Evolutionary conservation across 2,888 invertebrate genomes (phyloP).

Genomic region (Callosobruchus maculatus): DNA sequence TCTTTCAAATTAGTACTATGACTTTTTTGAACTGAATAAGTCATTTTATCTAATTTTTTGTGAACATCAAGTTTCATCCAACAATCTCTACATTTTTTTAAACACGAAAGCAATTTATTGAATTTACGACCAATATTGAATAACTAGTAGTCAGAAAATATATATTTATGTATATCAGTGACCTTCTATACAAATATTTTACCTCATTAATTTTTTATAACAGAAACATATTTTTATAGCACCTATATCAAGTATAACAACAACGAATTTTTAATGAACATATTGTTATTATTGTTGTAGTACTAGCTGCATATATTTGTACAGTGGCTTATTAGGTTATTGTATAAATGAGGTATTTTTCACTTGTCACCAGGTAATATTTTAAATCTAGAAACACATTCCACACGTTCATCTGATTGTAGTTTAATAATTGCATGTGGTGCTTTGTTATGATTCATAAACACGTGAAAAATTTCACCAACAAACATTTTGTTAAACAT

Average conservation of each 20-base stretch:
- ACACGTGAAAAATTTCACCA: too few relatives aligned
- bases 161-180: background rate
- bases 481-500: too few relatives aligned
- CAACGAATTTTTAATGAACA: background rate
- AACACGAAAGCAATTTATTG: background rate
- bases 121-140: background rate
- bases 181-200: background rate
- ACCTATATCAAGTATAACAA: background rate
- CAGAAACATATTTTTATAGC: background rate
- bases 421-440: background rate
- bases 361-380: background rate
- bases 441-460: too few relatives aligned
- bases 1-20: too few relatives aligned
- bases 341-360: background rate
- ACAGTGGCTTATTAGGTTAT: background rate
- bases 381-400: background rate
- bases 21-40: too few relatives aligned
- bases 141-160: background rate
- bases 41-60: background rate
- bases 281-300: background rate
- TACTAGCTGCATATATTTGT: background rate
- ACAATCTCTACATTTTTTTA: background rate
- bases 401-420: background rate
- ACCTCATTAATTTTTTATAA: background rate
- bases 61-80: too few relatives aligned